Evolutionary conservation across 1,140 invertebrate genomes (phyloP), one percentile per base, ranked within the genome.

Genomic region (Tetramorium alpestre): DNA sequence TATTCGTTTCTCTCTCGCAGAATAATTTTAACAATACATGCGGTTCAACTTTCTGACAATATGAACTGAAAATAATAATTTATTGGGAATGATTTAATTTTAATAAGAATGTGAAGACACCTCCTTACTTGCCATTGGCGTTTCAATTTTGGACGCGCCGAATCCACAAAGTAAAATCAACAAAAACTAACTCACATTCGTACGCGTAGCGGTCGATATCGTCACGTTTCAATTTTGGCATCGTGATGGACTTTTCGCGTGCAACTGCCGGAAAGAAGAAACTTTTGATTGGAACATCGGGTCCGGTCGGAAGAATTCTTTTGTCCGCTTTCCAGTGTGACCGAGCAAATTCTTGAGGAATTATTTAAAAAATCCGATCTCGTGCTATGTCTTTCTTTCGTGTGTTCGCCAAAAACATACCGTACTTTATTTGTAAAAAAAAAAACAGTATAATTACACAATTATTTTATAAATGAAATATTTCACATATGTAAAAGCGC

Each of bases 151-250:
- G 65, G 65, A 81, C 49, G 33, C 5, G 33, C 28, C 33, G 13
- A 54, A 41, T 67, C 13, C 44, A 81, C 18, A 18, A 65, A 47
- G 18, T 67, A 67, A 67, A 67, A 67, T 67, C 64, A 67, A 80
- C 58, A 80, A 80, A 80, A 65, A 77, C 49, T 56, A 70, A 33
- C 13, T 64, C 82, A 87, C 82, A 49, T 69, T 73, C 58, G 65
- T 56, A 75, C 49, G 51, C 60, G 81, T 82, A 56, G 13, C 65
- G 28, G 41, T 56, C 28, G 56, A 90, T 90, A 88, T 88, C 84
- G 92, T 92, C 92, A 89, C 92, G 90, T 92, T 92, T 92, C 92
- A 92, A 93, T 93, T 92, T 91, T 91, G 89, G 85, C 88, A 86
- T 47, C 73, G 80, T 90, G 92, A 92, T 92, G 90, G 91, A 92